Evolutionary conservation across 2,113 vertebrate species (phyloP).

Genomic region (Tichodroma muraria): DNA sequence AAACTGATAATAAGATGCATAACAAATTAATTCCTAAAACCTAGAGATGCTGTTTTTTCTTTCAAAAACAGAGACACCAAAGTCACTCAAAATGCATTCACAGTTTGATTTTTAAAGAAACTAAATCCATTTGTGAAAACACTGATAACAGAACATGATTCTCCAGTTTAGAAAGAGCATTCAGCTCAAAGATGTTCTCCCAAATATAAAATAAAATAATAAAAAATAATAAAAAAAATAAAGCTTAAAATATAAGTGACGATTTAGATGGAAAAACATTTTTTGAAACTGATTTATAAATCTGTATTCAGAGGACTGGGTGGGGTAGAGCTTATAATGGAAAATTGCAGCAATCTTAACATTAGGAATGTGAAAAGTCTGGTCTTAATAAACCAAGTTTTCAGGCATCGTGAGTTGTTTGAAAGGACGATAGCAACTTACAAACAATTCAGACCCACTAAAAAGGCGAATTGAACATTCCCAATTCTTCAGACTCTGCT

Average conservation of each 20-base stretch:
- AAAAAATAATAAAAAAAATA: too few species aligned
- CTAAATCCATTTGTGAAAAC: not conserved
- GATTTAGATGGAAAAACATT: not conserved
- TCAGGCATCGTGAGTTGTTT: not conserved
- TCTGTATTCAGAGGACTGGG: conserved; percentile 34
- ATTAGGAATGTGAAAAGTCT: conserved; percentile 49
- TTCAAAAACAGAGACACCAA: not conserved
- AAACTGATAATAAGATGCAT: not conserved
- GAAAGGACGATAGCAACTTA: not conserved
- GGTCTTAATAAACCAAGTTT: conserved; percentile 50
- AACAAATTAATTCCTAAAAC: not conserved
- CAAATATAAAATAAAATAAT: too few species aligned
- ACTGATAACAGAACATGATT: not conserved
- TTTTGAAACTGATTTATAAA: conserved; percentile 25
- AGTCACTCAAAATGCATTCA: not conserved
- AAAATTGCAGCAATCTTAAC: conserved; percentile 55
- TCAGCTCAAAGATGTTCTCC: not conserved
- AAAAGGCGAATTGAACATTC: not conserved
- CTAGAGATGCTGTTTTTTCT: not conserved
- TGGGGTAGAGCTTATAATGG: conserved; percentile 43
- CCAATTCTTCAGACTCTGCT: not conserved
- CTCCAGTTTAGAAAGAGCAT: not conserved
- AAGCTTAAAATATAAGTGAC: not conserved
- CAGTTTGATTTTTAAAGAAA: not conserved
- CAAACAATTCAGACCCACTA: not conserved